Base-by-base conservation (phyloP, 2,888 invertebrate genomes). In the Xanthorhoe designata region DNA sequence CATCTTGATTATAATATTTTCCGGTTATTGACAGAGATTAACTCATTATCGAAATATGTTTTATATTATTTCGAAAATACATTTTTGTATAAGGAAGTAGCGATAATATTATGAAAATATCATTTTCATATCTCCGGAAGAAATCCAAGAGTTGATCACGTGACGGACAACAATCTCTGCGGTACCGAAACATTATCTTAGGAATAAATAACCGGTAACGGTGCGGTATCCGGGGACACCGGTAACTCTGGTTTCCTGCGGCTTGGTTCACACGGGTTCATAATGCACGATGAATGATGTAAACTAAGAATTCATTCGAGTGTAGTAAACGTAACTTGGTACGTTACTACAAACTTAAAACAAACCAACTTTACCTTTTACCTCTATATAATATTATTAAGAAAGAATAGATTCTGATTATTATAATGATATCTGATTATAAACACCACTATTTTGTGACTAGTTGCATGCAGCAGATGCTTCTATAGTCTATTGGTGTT, bases 191-290 rank as follows among this genome's bases (percentile, higher is more conserved):
- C 65, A 57, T 61, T 58, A 66, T 58, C 56, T 57, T 17, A 42
- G 10, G 38, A 42, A 42, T 42, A 56, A 56, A 57, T 47, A 66
- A 67, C 73, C 67, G 69, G 67, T 61, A 60, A 17, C 32, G 56
- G 61, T 52, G 13, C 6, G 15, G 54, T 61, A 66, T 74, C 74
- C 74, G 71, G 66, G 54, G 57, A 50, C 64, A 66, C 62, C 51
- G 62, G 67, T 67, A 59, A 35, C 45, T 10, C 61, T 59, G 54
- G 69, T 70, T 70, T 66, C 70, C 69, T 61, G 70, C 51, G 68
- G 49, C 49, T 69, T 68, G 51, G 50, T 63, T 75, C 69, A 57
- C 69, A 74, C 72, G 71, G 29, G 24, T 13, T 24, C 13, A 51
- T 32, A 42, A 42, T 42, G 38, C 38, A 42, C 38, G 13, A 4